phyloP scores from a whole-genome alignment of 2,888 invertebrate genomes.

The Tinea semifulvella region DNA sequence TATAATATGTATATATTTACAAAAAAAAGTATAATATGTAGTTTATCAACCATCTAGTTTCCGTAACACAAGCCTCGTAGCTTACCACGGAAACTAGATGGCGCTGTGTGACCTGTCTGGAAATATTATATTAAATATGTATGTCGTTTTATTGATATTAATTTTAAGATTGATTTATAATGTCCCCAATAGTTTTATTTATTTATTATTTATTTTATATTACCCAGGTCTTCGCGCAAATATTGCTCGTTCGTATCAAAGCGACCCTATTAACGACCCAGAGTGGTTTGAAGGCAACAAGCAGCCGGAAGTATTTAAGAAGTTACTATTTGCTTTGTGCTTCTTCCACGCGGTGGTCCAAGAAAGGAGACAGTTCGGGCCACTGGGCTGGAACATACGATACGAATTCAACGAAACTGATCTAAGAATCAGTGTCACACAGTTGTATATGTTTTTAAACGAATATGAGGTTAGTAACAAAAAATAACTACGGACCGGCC shows the following conservation, averaged over 20 bases:
- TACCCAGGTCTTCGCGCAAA: conserved; percentile 80
- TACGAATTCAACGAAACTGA: conserved; percentile 98
- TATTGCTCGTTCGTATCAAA: conserved; percentile 82
- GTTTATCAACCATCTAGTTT: too few relatives aligned
- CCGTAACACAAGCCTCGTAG: too few relatives aligned
- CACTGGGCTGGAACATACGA: conserved; percentile 94
- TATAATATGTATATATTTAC: too few relatives aligned
- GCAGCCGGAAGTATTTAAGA: conserved; percentile 81
- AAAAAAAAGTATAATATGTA: too few relatives aligned
- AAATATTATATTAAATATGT: too few relatives aligned
- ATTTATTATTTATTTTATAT: too few relatives aligned
- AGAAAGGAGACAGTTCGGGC: conserved; percentile 90
- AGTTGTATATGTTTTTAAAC: conserved; percentile 87
- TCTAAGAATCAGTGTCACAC: conserved; percentile 86
- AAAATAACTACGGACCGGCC: background rate
- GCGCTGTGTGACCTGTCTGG: too few relatives aligned
- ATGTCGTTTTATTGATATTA: too few relatives aligned
- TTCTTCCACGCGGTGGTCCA: conserved; percentile 95
- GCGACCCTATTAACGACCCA: conserved; percentile 85
- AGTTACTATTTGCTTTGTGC: conserved; percentile 86
- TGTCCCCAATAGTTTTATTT: too few relatives aligned
- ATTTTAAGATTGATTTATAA: too few relatives aligned
- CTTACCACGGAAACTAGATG: too few relatives aligned
- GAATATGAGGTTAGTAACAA: conserved; percentile 67
- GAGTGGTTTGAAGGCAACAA: conserved; percentile 90